phyloP scores from a whole-genome alignment of 2,888 invertebrate species.

The Athalia circularis region DNA sequence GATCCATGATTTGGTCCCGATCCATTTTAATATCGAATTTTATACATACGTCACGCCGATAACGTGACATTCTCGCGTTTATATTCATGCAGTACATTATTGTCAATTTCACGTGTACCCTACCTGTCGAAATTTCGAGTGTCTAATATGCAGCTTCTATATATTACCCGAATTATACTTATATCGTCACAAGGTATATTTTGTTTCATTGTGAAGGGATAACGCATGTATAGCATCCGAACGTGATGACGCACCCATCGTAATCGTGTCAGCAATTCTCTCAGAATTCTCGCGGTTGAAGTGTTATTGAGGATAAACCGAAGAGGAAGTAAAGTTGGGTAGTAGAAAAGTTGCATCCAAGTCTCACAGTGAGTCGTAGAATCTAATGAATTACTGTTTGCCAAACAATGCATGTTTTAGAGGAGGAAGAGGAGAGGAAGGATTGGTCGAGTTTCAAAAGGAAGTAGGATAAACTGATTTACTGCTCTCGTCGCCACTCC shows the following conservation, averaged over 20 bases:
- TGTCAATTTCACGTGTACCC: too few species aligned
- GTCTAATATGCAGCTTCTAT: neutral
- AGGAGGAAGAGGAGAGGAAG: slow-evolving; percentile 34
- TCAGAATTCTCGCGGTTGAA: slow-evolving; percentile 17
- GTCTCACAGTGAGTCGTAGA: slow-evolving; percentile 61
- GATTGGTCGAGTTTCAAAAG: slow-evolving; percentile 55
- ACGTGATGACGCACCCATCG: slow-evolving; percentile 4
- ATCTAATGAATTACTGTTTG: slow-evolving; percentile 67
- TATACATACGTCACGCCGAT: neutral
- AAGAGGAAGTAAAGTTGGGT: slow-evolving; percentile 16
- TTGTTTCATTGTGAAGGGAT: too few species aligned
- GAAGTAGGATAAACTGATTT: slow-evolving; percentile 62
- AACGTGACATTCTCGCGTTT: too few species aligned
- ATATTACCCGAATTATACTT: too few species aligned
- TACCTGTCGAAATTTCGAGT: too few species aligned
- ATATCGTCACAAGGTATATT: too few species aligned
- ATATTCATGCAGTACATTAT: too few species aligned
- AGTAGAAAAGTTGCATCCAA: slow-evolving; percentile 41
- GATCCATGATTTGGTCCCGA: neutral
- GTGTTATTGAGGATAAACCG: slow-evolving; percentile 20
- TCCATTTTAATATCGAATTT: neutral
- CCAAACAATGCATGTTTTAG: slow-evolving; percentile 59
- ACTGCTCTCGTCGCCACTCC: slow-evolving; percentile 51
- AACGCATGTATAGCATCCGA: too few species aligned
- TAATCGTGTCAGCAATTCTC: slow-evolving; percentile 5